A percentile compares a stretch with the other conserved stretches of the same genome.
phyloP scores from a whole-genome alignment of 53 echinoderm and acorn worm genomes.

The Arbacia lixula region DNA sequence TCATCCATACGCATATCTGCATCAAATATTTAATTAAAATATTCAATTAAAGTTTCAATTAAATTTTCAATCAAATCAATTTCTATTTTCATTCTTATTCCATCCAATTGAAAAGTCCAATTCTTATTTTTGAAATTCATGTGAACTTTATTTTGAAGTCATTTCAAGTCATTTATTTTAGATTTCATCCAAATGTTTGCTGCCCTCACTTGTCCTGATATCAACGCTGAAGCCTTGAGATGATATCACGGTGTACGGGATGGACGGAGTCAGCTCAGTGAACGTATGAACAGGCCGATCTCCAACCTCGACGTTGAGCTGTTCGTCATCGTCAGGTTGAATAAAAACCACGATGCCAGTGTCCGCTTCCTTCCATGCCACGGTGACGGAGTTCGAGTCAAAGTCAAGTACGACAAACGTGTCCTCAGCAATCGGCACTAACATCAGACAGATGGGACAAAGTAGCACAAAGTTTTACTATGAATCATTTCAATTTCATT shows the following conservation, averaged over 20 bases:
- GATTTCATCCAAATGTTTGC: no score
- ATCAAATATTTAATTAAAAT: no score
- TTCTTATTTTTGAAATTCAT: no score
- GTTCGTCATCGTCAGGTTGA: background rate
- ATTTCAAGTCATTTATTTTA: no score
- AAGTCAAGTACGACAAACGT: conserved; percentile 40
- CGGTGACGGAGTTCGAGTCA: background rate
- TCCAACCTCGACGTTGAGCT: background rate
- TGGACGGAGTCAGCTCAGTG: conserved; percentile 41
- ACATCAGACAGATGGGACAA: background rate
- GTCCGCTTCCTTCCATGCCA: conserved; percentile 17
- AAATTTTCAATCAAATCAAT: no score
- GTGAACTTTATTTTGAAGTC: no score
- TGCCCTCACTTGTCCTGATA: conserved; percentile 62
- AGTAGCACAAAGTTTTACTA: no score
- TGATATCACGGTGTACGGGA: background rate
- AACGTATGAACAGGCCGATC: conserved; percentile 50
- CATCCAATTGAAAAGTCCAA: no score
- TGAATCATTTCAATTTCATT: no score
- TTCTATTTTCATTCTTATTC: no score
- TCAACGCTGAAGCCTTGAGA: background rate
- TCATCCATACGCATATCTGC: no score
- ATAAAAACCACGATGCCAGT: background rate
- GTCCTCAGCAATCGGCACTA: conserved; percentile 11
- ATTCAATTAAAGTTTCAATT: no score